Evolutionary conservation across 2,797 vertebrate genomes (phyloP).

Genomic region (Tauraco hartlaubi): DNA sequence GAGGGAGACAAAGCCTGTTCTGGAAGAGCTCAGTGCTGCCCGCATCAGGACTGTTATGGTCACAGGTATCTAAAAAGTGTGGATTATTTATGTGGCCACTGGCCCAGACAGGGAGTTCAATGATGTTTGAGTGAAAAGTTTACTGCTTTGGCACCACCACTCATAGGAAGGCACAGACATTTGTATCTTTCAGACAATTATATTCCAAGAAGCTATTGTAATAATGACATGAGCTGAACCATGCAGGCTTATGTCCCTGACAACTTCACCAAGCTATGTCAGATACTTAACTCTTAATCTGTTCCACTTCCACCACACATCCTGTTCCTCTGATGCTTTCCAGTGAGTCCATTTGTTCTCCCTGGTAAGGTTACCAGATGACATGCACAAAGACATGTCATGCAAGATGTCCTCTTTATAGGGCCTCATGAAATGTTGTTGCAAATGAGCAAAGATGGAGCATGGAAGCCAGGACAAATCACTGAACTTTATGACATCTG

Average conservation of each 20-base stretch:
- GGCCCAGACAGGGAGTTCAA: not conserved
- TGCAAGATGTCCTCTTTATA: not conserved
- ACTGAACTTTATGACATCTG: not conserved
- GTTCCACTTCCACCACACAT: not conserved
- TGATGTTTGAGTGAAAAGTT: not conserved
- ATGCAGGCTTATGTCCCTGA: not conserved
- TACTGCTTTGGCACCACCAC: not conserved
- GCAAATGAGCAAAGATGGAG: not conserved
- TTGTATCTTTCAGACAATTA: not conserved
- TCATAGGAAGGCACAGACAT: not conserved
- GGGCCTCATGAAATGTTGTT: not conserved
- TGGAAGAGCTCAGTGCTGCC: slow-evolving; percentile 80
- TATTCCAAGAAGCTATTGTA: not conserved
- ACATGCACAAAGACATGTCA: not conserved
- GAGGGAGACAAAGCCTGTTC: slow-evolving; percentile 75
- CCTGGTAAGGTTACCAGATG: not conserved
- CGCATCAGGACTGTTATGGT: slow-evolving; percentile 82
- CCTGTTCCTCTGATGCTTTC: not conserved
- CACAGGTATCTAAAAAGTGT: slow-evolving; percentile 73
- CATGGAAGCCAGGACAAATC: not conserved
- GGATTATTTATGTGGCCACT: not conserved
- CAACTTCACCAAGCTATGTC: not conserved
- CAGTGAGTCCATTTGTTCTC: not conserved
- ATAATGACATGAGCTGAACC: not conserved
- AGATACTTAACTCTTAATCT: not conserved